These are phyloP conservation scores for Microctonus hyperodae DNA, from an alignment of 2,888 invertebrate genomes.

Conservation along the genomic window DNA sequence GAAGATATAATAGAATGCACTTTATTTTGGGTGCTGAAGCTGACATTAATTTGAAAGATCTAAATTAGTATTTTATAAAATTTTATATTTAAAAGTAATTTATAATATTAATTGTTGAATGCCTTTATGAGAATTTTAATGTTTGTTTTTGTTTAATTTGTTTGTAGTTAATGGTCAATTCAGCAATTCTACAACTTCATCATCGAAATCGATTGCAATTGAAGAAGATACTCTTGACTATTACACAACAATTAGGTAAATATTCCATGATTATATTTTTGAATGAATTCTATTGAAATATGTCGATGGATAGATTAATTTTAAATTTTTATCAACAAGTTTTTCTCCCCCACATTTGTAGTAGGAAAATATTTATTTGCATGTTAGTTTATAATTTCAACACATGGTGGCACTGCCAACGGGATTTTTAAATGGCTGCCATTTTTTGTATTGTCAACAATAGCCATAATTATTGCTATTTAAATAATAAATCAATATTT, in stretches of 20 bases:
- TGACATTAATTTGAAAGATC: too few relatives aligned
- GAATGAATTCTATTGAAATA: too few relatives aligned
- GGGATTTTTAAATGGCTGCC: constrained; percentile 36
- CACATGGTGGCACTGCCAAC: constrained; percentile 20
- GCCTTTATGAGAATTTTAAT: too few relatives aligned
- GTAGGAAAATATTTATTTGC: background rate
- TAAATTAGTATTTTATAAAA: too few relatives aligned
- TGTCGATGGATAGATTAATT: background rate
- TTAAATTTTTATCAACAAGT: background rate
- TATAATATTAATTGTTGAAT: too few relatives aligned
- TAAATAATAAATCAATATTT: constrained; percentile 47
- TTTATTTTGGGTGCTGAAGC: too few relatives aligned
- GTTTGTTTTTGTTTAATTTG: too few relatives aligned
- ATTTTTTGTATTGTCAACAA: constrained; percentile 38
- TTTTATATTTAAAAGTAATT: too few relatives aligned
- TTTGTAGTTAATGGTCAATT: background rate
- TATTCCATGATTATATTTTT: too few relatives aligned
- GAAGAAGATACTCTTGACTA: background rate
- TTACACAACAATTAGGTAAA: background rate
- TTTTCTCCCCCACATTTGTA: background rate
- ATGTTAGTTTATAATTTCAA: background rate
- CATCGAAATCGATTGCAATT: background rate
- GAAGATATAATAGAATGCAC: too few relatives aligned
- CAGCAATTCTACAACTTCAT: background rate
- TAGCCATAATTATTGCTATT: constrained; percentile 45